Base-by-base conservation (phyloP, 1,140 invertebrate genomes). In the Polypedilum pembai region DNA sequence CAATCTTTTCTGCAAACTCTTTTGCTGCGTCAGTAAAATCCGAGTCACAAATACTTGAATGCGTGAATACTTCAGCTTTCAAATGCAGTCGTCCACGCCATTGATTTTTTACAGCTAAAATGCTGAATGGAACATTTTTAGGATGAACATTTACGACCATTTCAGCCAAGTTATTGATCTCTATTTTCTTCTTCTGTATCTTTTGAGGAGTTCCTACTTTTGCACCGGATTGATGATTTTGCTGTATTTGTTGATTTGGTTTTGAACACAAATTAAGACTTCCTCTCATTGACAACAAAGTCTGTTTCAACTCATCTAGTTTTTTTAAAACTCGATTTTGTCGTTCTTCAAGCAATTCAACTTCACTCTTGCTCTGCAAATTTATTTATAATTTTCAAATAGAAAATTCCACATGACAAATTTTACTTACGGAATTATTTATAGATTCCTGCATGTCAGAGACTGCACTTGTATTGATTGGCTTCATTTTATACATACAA, bases 81-180 rank as follows among this genome's bases (percentile, higher is more conserved):
- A 82, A 78, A 3, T 78, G 78, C 73, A 79, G 80, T 21, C 78
- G 63, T 74, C 79, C 75, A 8, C 78, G 77, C 80, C 80, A 82
- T 7, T 79, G 79, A 75, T 82, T 82, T 41, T 82, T 82, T 7
- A 82, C 41, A 0, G 80, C 80, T 75, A 82, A 76, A 73, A 82
- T 40, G 5, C 79, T 79, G n/a, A 81, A 82, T 2, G 81, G 81
- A 77, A 82, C 80, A n/a, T 80, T 81, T 72, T 80, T 81, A 18
- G 81, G 81, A 77, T 82, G 80, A 4, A 79, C 80, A 75, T 82
- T 82, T 41, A 82, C 77, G 15, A 82, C 81, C 12, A 82, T 76
- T 76, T 82, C 81, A n/a, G 80, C 78, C 3, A 82, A 76, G 17
- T 45, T 41, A 20, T 45, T 73, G 18, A 41, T 40, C 7, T 73